Base-by-base conservation (phyloP, 2,888 invertebrate genomes). In the Dermolepida albohirtum region DNA sequence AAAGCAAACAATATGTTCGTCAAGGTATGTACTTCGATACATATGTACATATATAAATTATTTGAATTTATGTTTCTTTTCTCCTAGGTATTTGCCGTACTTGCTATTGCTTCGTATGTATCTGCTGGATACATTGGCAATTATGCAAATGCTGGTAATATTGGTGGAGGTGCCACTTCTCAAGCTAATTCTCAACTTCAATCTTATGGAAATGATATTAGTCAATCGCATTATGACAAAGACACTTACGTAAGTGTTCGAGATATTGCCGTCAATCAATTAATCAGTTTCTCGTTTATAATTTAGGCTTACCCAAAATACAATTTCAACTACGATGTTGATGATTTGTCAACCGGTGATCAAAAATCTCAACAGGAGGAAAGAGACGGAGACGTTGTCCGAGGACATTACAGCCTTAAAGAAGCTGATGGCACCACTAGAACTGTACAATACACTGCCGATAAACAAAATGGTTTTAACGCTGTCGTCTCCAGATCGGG, bases 221-320 rank as follows among this genome's bases (percentile, higher is more conserved):
- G 29, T 2, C 5, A 22, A 8, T 11, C 22, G 22, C 1, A 50
- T 27, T 1, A 57, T 27, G 27, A 43, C 11, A 44, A 43, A 57
- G 57, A 57, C 17, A 8, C 22, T 14, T 44, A 44, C 6, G 57
- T 57, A 22, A 17, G 44, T 14, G 6, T 10, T 34, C 1, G 2
- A 34, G 10, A 34, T 34, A 34, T 8, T 8, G 34, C 10, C 6
- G 6, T 8, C 6, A 7, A 34, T 34, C 6, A n/a, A n/a, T 8
- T 34, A 34, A 1, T 34, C 1, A 8, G 6, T 10, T 34, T 5
- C 2, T 34, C 10, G 5, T 5, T 34, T 34, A 8, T 5, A 2
- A 47, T 67, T 22, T 47, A 75, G 75, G 72, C 44, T 47, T 74
- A 72, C 17, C 50, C 64, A 14, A 47, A 68, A 57, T 68, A 68